These are phyloP conservation scores for Ferrisia virgata DNA, from an alignment of 2,888 invertebrate species.

Conservation along the genomic window DNA sequence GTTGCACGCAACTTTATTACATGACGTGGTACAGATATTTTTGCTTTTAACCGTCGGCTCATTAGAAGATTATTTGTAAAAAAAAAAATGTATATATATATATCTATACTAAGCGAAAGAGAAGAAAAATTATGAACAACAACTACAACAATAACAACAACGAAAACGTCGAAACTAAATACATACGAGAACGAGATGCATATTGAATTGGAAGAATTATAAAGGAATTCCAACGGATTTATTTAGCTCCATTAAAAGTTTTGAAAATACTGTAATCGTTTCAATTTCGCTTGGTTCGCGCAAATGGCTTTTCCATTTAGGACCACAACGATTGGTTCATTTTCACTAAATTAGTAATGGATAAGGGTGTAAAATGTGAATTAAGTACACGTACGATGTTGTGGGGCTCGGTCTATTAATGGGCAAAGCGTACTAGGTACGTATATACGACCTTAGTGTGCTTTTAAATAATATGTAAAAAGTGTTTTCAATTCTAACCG, in stretches of 20 bases:
- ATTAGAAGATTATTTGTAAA: not conserved
- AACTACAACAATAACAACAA: too few relatives aligned
- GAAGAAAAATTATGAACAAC: too few relatives aligned
- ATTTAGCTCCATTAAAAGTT: slow-evolving; percentile 9
- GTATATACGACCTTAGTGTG: not conserved
- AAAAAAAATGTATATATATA: not conserved
- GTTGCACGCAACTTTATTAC: slow-evolving; percentile 11
- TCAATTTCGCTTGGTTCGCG: not conserved
- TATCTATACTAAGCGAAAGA: too few relatives aligned
- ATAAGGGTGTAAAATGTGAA: slow-evolving; percentile 17
- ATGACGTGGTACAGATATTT: not conserved
- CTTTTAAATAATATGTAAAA: not conserved
- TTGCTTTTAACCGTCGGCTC: slow-evolving; percentile 8
- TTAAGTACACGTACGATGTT: not conserved
- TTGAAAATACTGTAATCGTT: not conserved
- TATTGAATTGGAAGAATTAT: not conserved
- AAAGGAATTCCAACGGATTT: slow-evolving; percentile 27
- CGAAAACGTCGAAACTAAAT: not conserved
- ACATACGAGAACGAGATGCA: not conserved
- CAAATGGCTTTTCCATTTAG: slow-evolving; percentile 28
- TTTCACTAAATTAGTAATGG: slow-evolving; percentile 28
- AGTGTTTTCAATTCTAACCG: slow-evolving; percentile 2
- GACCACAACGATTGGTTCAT: slow-evolving; percentile 25
- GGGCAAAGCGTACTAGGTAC: not conserved
- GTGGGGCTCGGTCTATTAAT: not conserved